A percentile compares a stretch with the other conserved stretches of the same genome.
Evolutionary conservation across 2,888 invertebrate species (phyloP).

Genomic region (Spilarctia lutea): DNA sequence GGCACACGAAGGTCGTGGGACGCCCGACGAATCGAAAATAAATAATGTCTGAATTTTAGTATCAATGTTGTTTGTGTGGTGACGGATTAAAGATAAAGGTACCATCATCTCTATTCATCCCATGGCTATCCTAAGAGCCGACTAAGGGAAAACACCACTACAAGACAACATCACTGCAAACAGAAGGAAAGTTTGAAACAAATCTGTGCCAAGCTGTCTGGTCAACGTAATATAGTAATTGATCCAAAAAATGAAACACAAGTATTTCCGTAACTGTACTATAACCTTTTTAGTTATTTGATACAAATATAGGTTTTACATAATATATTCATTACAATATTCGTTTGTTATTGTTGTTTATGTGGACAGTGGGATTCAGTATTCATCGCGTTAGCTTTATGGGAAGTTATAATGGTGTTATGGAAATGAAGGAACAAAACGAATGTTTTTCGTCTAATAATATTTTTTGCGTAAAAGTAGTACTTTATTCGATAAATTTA

Average conservation of each 20-base stretch:
- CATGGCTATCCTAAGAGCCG: no score
- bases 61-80: no score
- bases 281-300: not conserved
- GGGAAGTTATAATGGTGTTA: slow-evolving; percentile 12
- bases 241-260: not conserved
- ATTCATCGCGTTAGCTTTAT: slow-evolving; percentile 17
- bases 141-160: no score
- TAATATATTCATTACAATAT: not conserved
- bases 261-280: not conserved
- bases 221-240: no score
- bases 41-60: no score
- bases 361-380: not conserved
- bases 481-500: slow-evolving; percentile 2
- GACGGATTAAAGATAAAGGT: no score
- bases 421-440: slow-evolving; percentile 6
- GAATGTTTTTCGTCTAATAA: not conserved
- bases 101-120: no score
- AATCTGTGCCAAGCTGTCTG: no score
- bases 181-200: no score
- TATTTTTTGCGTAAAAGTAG: slow-evolving; percentile 4
- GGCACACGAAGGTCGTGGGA: no score
- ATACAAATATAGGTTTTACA: not conserved
- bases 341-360: slow-evolving; percentile 1
- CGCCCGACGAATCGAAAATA: no score
- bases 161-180: no score